Percentiles rank a stretch among this genome's conserved stretches.
Evolutionary conservation across 2,113 vertebrate species (phyloP).

Genomic region (Cebidichthys violaceus): DNA sequence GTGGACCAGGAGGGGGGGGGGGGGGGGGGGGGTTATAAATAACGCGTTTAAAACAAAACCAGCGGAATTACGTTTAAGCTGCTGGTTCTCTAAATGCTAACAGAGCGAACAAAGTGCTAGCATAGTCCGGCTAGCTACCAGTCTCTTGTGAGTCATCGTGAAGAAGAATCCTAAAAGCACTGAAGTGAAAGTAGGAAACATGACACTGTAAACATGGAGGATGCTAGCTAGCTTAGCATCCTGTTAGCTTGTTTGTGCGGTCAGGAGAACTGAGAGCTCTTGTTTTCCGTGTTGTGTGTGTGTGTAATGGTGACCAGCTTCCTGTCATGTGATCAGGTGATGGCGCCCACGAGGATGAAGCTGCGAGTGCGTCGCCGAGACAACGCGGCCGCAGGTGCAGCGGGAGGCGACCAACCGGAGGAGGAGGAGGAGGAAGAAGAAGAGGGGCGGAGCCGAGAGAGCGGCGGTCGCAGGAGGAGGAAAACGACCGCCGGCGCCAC

Average conservation of each 20-base stretch:
- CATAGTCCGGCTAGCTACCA: not conserved
- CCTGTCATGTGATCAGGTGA: conserved; percentile 75
- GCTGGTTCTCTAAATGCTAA: too few species aligned
- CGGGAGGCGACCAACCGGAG: not conserved
- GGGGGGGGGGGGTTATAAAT: not conserved
- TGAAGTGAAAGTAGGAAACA: not conserved
- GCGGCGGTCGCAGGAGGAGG: conserved; percentile 15
- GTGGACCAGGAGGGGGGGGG: too few species aligned
- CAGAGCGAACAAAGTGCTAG: not conserved
- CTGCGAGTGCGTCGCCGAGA: conserved; percentile 78
- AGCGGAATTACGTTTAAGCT: too few species aligned
- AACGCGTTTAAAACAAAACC: not conserved
- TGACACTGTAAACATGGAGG: not conserved
- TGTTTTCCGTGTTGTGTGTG: too few species aligned
- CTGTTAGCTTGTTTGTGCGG: not conserved
- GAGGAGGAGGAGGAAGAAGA: conserved; percentile 35
- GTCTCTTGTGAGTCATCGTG: not conserved
- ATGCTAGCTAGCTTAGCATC: not conserved
- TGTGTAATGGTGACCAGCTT: not conserved
- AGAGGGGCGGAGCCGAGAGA: conserved; percentile 14
- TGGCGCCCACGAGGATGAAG: conserved; percentile 85
- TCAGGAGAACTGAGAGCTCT: not conserved
- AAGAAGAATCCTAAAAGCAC: too few species aligned
- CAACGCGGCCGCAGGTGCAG: not conserved
- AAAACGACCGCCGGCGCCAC: conserved; percentile 36